Evolutionary conservation across 2,797 vertebrate species (phyloP), one percentile per base, ranked within the genome.

Genomic region (Takifugu ocellatus): DNA sequence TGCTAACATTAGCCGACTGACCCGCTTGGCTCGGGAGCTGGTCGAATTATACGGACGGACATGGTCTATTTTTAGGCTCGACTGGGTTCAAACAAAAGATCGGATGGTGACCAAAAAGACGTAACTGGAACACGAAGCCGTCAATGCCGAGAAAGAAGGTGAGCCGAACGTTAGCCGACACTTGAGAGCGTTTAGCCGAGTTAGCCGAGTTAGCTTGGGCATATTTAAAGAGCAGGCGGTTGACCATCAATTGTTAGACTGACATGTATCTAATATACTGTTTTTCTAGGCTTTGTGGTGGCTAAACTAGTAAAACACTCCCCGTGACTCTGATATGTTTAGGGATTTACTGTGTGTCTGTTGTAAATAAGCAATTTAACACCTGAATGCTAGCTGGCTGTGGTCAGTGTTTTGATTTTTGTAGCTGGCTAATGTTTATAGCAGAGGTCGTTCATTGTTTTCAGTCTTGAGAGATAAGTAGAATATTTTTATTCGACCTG

Each of bases 81-180:
- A 54, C 2, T 24, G 5, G 9, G 56, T 33, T 15, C 0, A 53
- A 45, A 25, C 25, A 6, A 56, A 26, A 42, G 61, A 31, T 29
- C 56, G 66, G 75, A 88, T 87, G 81, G 54, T 63, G 51, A 53
- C 48, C 52, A 24, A 6, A 42, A 43, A 17, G 21, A 53, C 26
- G 2, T 60, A 66, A 63, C 25, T 46, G 59, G 51, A 76, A 42
- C 70, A 54, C 56, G 68, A 44, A 51, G 49, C 70, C 77, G 66
- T 73, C 72, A 69, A 76, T 79, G 84, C 74, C 59, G 49, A 83
- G 80, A 83, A 72, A 68, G 63, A 68, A 84, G 82, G 87, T 89
- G 74, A 85, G 84, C 27, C 12, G 11, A 8, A 43, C 16, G 66
- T 50, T 61, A 62, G 54, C 72, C 6, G 27, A 14, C 4, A 27